These are phyloP conservation scores for Sussaba pulchella DNA, from an alignment of 2,888 invertebrate species.

Conservation along the genomic window DNA sequence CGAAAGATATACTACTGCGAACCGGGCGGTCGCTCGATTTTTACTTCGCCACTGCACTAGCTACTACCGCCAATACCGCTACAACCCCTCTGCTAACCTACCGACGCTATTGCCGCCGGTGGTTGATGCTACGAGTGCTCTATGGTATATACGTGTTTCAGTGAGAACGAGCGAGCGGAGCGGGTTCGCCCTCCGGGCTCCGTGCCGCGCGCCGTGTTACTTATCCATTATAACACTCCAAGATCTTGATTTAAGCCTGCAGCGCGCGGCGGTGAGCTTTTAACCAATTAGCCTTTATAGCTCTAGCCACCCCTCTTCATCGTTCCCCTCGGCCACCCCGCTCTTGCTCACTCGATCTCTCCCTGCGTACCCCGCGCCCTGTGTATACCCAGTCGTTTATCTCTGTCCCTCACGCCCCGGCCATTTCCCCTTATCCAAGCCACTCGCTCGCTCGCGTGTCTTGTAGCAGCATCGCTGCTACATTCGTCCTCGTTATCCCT, in stretches of 20 bases:
- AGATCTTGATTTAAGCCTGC: conserved; percentile 85
- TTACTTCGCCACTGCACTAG: conserved; percentile 15
- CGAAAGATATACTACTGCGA: conserved; percentile 77
- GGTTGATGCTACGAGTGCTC: conserved; percentile 51
- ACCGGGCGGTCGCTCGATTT: conserved; percentile 61
- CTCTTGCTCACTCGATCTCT: conserved; percentile 29
- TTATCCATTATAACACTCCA: conserved; percentile 85
- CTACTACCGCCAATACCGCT: not conserved
- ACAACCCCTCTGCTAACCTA: conserved; percentile 37
- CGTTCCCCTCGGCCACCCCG: conserved; percentile 56
- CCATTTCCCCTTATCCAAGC: conserved; percentile 60
- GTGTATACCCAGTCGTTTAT: conserved; percentile 24
- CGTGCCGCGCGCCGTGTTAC: conserved; percentile 83
- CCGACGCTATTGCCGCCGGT: conserved; percentile 54
- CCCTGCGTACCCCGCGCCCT: conserved; percentile 41
- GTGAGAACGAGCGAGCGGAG: conserved; percentile 64
- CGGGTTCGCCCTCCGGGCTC: conserved; percentile 72
- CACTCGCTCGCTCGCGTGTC: conserved; percentile 52
- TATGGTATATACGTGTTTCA: conserved; percentile 57
- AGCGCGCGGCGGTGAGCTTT: conserved; percentile 83
- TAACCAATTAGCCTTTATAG: conserved; percentile 85
- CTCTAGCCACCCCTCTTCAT: conserved; percentile 72
- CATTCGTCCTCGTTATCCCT: no score
- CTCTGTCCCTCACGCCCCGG: conserved; percentile 57
- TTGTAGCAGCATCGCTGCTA: conserved; percentile 38